Evolutionary conservation across 2,797 vertebrate species (phyloP).

Genomic region (Peromyscus attwateri): DNA sequence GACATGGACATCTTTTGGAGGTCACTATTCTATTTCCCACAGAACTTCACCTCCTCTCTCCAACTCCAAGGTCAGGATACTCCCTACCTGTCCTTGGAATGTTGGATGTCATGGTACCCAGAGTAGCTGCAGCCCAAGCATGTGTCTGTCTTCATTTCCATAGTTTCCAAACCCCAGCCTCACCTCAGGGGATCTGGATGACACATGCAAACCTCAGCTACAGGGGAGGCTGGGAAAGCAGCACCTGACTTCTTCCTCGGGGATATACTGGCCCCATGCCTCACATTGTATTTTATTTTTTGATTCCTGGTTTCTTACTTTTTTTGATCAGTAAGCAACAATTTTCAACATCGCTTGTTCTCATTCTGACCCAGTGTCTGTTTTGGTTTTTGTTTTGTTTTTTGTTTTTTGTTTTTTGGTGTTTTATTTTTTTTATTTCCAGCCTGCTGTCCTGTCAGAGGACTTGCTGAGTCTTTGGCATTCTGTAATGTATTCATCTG

Average conservation of each 20-base stretch:
- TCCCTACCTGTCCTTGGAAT: not conserved
- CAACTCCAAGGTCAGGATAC: not conserved
- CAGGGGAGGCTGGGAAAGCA: not conserved
- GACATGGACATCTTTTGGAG: not conserved
- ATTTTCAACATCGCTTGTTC: conserved; percentile 61
- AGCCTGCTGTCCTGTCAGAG: not conserved
- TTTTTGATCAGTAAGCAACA: conserved; percentile 19
- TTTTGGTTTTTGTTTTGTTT: no score
- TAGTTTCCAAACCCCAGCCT: not conserved
- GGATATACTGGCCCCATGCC: not conserved
- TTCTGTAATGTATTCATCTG: conserved; percentile 59
- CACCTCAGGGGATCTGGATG: not conserved
- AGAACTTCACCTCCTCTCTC: not conserved
- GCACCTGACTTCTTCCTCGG: not conserved
- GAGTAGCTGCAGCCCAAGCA: not conserved
- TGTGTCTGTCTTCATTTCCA: not conserved
- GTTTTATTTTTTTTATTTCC: not conserved
- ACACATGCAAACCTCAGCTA: not conserved
- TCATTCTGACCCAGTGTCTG: not conserved
- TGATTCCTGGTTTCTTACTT: not conserved
- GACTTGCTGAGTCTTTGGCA: conserved; percentile 42
- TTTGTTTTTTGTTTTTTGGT: no score
- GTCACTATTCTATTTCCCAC: not conserved
- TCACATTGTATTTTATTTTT: conserved; percentile 52
- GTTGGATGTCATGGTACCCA: not conserved